phyloP scores from a whole-genome alignment of 2,888 invertebrate species.

The Dione vanillae region DNA sequence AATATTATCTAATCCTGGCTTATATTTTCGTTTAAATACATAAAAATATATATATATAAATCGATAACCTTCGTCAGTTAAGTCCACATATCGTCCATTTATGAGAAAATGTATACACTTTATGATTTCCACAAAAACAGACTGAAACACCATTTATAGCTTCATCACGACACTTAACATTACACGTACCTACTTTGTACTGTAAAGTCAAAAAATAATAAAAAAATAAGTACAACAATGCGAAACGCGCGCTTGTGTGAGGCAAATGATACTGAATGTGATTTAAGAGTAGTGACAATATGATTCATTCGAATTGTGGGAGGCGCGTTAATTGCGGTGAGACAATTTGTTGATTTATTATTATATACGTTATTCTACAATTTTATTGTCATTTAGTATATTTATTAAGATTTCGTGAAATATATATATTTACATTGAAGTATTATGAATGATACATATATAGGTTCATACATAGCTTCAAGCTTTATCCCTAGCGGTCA shows the following conservation, averaged over 20 bases:
- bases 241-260: constrained; percentile 57
- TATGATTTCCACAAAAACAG: constrained; percentile 59
- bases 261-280: constrained; percentile 60
- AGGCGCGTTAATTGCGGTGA: constrained; percentile 39
- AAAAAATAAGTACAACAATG: constrained; percentile 18
- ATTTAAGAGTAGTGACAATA: constrained; percentile 64
- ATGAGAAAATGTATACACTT: constrained; percentile 62
- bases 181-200: neutral
- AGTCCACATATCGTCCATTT: constrained; percentile 64
- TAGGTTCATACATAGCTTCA: no score
- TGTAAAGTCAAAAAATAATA: neutral
- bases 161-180: constrained; percentile 49
- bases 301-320: constrained; percentile 51
- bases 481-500: no score
- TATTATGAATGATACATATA: no score
- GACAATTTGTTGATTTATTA: constrained; percentile 21
- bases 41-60: constrained; percentile 14
- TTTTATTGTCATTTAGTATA: neutral
- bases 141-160: constrained; percentile 73
- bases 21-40: neutral
- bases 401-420: neutral
- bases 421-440: neutral
- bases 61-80: constrained; percentile 66
- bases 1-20: neutral
- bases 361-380: constrained; percentile 13